Evolutionary conservation across 1,140 invertebrate species (phyloP).

Genomic region (Diachasmimorpha longicaudata): DNA sequence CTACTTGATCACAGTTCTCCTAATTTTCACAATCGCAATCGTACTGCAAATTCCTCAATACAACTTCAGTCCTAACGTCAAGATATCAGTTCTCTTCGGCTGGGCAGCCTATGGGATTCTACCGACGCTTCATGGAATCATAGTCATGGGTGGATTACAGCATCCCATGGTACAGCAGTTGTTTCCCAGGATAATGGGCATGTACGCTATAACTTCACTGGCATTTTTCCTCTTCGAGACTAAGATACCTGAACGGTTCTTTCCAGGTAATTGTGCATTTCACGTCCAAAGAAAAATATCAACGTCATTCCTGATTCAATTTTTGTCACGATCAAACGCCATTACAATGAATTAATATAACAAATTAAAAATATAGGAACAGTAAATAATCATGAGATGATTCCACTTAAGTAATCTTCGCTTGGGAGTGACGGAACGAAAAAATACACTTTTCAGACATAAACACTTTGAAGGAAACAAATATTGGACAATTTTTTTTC

Average conservation of each 20-base stretch:
- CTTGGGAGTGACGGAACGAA: too few relatives aligned
- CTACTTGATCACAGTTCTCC: constrained; percentile 80
- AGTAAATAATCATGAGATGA: too few relatives aligned
- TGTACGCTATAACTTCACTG: constrained; percentile 88
- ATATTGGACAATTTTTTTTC: too few relatives aligned
- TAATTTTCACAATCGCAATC: constrained; percentile 82
- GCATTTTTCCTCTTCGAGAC: constrained; percentile 89
- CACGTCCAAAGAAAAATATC: too few relatives aligned
- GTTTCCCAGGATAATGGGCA: constrained; percentile 84
- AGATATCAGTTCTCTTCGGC: constrained; percentile 82
- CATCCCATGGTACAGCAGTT: constrained; percentile 84
- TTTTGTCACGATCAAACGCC: too few relatives aligned
- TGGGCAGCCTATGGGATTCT: constrained; percentile 91
- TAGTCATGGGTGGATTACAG: constrained; percentile 85
- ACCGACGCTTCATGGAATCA: constrained; percentile 90
- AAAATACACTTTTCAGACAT: too few relatives aligned
- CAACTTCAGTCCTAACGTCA: constrained; percentile 73
- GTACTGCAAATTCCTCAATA: constrained; percentile 77
- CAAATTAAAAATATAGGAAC: too few relatives aligned
- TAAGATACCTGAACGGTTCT: constrained; percentile 74
- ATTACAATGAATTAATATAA: too few relatives aligned
- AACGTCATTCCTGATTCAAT: too few relatives aligned
- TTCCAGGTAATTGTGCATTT: constrained; percentile 65
- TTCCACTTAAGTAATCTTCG: too few relatives aligned
- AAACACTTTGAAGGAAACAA: too few relatives aligned